Percentiles rank a stretch among this genome's conserved stretches.
These are phyloP conservation scores for Ormyrus thymus DNA, from an alignment of 2,888 invertebrate species.

Conservation along the genomic window DNA sequence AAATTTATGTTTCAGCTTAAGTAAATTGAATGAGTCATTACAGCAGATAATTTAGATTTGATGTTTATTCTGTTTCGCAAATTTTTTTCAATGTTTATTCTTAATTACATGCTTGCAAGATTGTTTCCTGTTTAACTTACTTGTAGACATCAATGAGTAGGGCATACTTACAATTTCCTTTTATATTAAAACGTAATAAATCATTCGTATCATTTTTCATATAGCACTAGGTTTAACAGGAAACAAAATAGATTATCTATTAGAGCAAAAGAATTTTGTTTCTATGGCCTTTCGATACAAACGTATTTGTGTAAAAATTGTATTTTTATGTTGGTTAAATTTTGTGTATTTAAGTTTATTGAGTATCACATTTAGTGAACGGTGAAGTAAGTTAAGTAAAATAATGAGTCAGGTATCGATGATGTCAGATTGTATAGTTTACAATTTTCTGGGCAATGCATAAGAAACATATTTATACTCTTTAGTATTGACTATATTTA, in stretches of 20 bases:
- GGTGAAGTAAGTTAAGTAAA: constrained; percentile 20
- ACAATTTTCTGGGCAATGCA: constrained; percentile 29
- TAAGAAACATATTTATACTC: constrained; percentile 16
- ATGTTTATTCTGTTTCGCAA: constrained; percentile 38
- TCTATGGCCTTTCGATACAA: constrained; percentile 28
- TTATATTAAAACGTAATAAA: constrained; percentile 23
- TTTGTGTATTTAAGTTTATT: constrained; percentile 37
- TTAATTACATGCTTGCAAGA: constrained; percentile 24
- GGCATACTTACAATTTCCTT: constrained; percentile 25
- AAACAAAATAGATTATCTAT: constrained; percentile 17
- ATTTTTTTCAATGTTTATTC: constrained; percentile 38
- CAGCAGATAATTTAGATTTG: neutral
- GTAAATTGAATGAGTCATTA: neutral
- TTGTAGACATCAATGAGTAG: constrained; percentile 12
- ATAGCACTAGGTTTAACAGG: constrained; percentile 20
- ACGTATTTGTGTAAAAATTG: constrained; percentile 31
- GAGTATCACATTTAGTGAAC: constrained; percentile 14
- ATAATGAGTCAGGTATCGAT: constrained; percentile 30
- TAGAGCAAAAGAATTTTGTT: constrained; percentile 19
- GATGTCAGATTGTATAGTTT: constrained; percentile 39
- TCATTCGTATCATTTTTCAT: constrained; percentile 10
- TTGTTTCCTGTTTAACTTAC: constrained; percentile 27
- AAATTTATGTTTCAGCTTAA: too few relatives aligned
- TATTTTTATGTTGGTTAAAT: constrained; percentile 35
- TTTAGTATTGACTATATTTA: constrained; percentile 9